Evolutionary conservation across 2,888 invertebrate genomes (phyloP), one percentile per base, ranked within the genome.

Genomic region (Melanostoma mellinum): DNA sequence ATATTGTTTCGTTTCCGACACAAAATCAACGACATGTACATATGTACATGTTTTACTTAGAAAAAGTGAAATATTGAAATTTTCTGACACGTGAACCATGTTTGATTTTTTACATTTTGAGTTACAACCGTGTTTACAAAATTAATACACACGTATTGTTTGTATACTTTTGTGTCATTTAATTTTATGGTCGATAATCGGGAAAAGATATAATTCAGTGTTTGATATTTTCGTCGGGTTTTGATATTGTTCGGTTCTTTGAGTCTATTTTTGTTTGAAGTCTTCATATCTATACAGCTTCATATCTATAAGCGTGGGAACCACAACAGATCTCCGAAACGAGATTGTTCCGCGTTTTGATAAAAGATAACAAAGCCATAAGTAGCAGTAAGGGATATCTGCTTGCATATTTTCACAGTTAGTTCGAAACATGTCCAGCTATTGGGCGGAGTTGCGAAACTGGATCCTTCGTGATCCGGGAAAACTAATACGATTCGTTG

Each of bases 401-500:
- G 6, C 48, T 56, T 48, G 53, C 32, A 61, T 56, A 80, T 58
- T 50, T 4, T 9, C 0, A 4, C 32, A 55, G 0, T 10, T 44
- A 84, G 84, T 85, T 61, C 42, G 20, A 46, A 75, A 46, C 33
- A 85, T 85, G 84, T 79, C 90, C 89, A 87, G 88, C 72, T 90
- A 90, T 80, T 90, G 90, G 89, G 73, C 85, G 38, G 90, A 90
- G 63, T 81, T 90, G 32, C 87, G 87, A 69, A 87, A 87, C 60
- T 91, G 90, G 89, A 77, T 90, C 33, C 86, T 90, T 40, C 88
- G 87, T 44, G 93, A 94, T 50, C 92, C 93, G 0, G 92, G 91
- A 46, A 93, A 94, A 80, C 87, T 94, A 3, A 88, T 94, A 35
- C 93, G 93, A 79, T 93, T 94, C 0, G 68, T 93, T 4, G 92